Base-by-base conservation (phyloP, 1,140 invertebrate genomes). In the Maniola jurtina region DNA sequence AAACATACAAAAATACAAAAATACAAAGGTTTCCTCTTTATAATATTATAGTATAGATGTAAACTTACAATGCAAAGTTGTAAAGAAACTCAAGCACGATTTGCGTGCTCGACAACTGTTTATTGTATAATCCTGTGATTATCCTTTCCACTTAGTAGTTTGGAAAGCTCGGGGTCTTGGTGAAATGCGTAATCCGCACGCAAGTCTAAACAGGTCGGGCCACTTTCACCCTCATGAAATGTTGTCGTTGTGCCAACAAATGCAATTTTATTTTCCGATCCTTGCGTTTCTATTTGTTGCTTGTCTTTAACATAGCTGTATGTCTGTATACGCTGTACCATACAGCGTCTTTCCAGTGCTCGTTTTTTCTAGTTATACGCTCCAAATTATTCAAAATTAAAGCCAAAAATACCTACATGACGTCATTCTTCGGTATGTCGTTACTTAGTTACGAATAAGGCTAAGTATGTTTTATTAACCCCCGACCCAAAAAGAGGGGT, bases 171-270 rank as follows among this genome's bases (percentile, higher is more conserved):
- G 54, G 77, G 9, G 5, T 14, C 2, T 25, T 7, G 48, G 48
- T 74, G 73, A 64, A 70, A 67, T 65, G 64, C 52, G 68, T 68
- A 65, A 42, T 66, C 62, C 70, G 50, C 63, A 63, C 68, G 52
- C 64, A 70, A 72, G 61, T 14, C 71, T 74, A 70, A 75, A 74
- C 77, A 54, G 57, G 72, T 67, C 70, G 66, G 69, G 63, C 74
- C 66, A 84, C 84, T 84, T 86, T 86, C 84, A 77, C 81, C 70
- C 45, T 75, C 67, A 35, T 35, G 36, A 55, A 70, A 50, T 62
- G 47, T 40, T 64, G 66, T 64, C 67, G 58, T 59, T 57, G 45
- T 47, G 61, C 57, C 64, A 56, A 52, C 55, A 59, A 59, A 40
- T 59, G 59, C 56, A 59, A 64, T 64, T n/a, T n/a, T 64, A 57